Conservation (phyloP, 2,888 invertebrate species). For the Brenthis hecate region DNA sequence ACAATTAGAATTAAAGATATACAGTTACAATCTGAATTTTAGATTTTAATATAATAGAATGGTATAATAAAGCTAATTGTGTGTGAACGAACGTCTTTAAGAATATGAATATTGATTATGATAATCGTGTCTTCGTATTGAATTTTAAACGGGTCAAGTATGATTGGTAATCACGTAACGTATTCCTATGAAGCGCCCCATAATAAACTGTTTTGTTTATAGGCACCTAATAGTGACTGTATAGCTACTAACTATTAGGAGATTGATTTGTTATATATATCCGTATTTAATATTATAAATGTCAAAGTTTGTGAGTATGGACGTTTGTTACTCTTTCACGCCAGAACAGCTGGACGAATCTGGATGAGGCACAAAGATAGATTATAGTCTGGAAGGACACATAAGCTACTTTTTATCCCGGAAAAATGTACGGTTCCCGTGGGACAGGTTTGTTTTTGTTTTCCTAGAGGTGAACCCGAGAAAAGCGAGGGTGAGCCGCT, state of each 20-base stretch:
- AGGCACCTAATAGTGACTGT: not conserved
- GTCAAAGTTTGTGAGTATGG: no score
- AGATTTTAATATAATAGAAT: slow-evolving; percentile 64
- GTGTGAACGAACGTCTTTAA: slow-evolving; percentile 67
- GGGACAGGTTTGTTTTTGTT: no score
- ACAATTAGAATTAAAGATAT: slow-evolving; percentile 69
- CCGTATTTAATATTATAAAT: no score
- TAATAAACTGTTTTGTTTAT: slow-evolving; percentile 13
- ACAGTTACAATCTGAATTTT: slow-evolving; percentile 74
- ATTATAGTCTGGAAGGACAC: no score
- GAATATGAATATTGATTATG: slow-evolving; percentile 70
- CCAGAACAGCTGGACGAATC: no score
- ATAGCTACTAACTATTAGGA: not conserved
- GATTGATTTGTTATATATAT: not conserved
- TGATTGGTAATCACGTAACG: slow-evolving; percentile 26
- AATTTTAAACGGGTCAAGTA: slow-evolving; percentile 36
- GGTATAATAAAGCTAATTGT: slow-evolving; percentile 78
- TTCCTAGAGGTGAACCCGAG: no score
- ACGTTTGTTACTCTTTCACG: no score
- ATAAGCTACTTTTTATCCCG: no score
- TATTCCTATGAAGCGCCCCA: slow-evolving; percentile 17
- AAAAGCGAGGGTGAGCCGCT: no score
- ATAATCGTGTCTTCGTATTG: slow-evolving; percentile 24
- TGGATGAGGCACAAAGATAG: no score
- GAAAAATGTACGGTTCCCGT: no score